Evolutionary conservation across 2,113 vertebrate species (phyloP).

Genomic region (Hemichromis elongatus): DNA sequence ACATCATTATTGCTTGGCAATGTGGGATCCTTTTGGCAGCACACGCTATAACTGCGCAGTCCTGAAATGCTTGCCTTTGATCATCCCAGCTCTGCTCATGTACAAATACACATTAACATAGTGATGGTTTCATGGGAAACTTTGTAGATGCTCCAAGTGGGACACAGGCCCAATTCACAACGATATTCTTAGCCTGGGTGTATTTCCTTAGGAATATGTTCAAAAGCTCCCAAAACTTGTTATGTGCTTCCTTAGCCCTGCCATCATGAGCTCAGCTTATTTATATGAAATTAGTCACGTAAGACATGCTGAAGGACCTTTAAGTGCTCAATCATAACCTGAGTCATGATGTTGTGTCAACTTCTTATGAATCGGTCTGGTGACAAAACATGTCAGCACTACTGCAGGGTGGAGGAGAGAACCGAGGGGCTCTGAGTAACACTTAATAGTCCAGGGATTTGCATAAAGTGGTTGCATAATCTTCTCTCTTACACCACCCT

Average conservation of each 20-base stretch:
- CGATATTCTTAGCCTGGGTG: neutral
- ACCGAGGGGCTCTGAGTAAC: neutral
- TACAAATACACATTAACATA: slow-evolving; percentile 4
- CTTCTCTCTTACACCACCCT: too few relatives aligned
- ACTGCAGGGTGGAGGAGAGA: neutral
- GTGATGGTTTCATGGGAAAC: neutral
- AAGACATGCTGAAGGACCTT: neutral
- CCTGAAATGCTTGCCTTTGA: slow-evolving; percentile 31
- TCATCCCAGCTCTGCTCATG: neutral
- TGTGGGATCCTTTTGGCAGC: slow-evolving; percentile 67
- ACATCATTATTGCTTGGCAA: neutral
- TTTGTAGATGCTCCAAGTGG: slow-evolving; percentile 17
- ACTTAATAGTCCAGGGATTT: neutral
- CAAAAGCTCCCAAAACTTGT: neutral
- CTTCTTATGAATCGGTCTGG: slow-evolving; percentile 14
- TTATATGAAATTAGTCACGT: slow-evolving; percentile 26
- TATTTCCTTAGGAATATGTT: neutral
- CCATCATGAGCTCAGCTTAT: slow-evolving; percentile 11
- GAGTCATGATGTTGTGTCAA: neutral
- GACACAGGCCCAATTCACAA: slow-evolving; percentile 17
- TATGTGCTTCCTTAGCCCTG: neutral
- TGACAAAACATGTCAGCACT: neutral
- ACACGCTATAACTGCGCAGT: neutral
- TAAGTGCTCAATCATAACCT: neutral
- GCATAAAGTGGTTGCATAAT: neutral